Conservation (phyloP, 2,797 vertebrate genomes). For the Pseudomugil gertrudae region DNA sequence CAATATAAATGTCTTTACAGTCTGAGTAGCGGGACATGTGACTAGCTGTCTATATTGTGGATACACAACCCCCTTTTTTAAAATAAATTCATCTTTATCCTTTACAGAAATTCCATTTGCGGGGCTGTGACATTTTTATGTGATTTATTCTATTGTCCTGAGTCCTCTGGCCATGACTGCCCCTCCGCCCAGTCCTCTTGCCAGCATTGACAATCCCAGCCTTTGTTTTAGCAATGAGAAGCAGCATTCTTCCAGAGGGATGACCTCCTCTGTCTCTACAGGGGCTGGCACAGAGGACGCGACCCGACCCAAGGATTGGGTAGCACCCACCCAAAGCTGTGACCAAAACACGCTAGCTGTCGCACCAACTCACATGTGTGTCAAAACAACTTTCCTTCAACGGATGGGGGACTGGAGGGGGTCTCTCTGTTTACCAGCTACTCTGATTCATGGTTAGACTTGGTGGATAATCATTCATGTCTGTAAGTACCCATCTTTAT, state of each 20-base stretch:
- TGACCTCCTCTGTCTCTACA: constrained; percentile 79
- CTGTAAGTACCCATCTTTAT: constrained; percentile 52
- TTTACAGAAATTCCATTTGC: constrained; percentile 55
- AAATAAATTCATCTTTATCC: constrained; percentile 50
- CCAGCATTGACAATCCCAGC: constrained; percentile 77
- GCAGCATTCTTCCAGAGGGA: constrained; percentile 80
- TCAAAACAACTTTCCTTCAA: constrained; percentile 14
- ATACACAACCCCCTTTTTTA: constrained; percentile 53
- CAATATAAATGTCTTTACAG: constrained; percentile 47
- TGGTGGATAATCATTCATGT: constrained; percentile 23
- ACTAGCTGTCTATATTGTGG: constrained; percentile 44
- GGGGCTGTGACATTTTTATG: constrained; percentile 68
- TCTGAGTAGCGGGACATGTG: constrained; percentile 57
- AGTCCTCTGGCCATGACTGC: constrained; percentile 57
- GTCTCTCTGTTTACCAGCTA: constrained; percentile 28
- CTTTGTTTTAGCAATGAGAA: constrained; percentile 84
- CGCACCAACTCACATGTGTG: constrained; percentile 39
- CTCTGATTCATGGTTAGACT: constrained; percentile 22
- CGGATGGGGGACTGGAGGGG: constrained; percentile 34
- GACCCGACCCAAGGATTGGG: constrained; percentile 60
- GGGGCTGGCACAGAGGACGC: constrained; percentile 72
- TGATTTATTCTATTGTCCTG: constrained; percentile 75
- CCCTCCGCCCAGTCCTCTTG: constrained; percentile 62
- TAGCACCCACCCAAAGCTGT: constrained; percentile 52
- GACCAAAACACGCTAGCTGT: constrained; percentile 37